Evolutionary conservation across 1,140 invertebrate genomes (phyloP).

Genomic region (Cydia fagiglandana): DNA sequence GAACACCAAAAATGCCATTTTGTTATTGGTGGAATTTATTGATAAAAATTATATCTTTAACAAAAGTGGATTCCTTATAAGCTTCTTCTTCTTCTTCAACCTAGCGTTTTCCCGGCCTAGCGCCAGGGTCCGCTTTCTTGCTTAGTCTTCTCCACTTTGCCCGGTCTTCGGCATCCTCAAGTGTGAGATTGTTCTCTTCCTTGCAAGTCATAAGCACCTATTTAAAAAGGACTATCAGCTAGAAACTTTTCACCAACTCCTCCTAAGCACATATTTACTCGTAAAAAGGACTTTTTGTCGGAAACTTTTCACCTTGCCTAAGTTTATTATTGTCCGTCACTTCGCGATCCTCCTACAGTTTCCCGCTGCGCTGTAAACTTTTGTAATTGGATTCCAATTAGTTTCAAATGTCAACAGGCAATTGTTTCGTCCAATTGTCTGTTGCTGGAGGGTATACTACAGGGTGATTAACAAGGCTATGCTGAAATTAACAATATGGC

Average conservation of each 20-base stretch:
- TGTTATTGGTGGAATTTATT: too few species aligned
- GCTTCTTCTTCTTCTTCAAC: too few species aligned
- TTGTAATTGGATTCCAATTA: slow-evolving; percentile 3
- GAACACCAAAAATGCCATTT: too few species aligned
- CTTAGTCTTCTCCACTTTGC: too few species aligned
- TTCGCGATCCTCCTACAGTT: background rate
- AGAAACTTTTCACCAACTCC: background rate
- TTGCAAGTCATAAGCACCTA: background rate
- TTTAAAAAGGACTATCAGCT: background rate
- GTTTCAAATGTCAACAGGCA: background rate
- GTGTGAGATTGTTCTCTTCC: too few species aligned
- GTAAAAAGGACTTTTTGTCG: background rate
- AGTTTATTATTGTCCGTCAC: background rate
- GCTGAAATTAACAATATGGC: background rate
- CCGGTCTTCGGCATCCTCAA: too few species aligned
- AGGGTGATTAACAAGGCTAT: background rate
- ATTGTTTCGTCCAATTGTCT: slow-evolving; percentile 8
- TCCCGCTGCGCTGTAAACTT: background rate
- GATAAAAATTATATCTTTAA: too few species aligned
- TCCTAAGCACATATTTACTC: background rate
- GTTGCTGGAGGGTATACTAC: background rate
- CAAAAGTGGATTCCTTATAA: too few species aligned
- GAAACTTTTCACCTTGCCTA: background rate
- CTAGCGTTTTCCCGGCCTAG: too few species aligned
- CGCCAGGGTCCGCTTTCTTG: too few species aligned